Evolutionary conservation across 2,888 invertebrate species (phyloP), one percentile per base, ranked within the genome.

Genomic region (Anarsia innoxiella): DNA sequence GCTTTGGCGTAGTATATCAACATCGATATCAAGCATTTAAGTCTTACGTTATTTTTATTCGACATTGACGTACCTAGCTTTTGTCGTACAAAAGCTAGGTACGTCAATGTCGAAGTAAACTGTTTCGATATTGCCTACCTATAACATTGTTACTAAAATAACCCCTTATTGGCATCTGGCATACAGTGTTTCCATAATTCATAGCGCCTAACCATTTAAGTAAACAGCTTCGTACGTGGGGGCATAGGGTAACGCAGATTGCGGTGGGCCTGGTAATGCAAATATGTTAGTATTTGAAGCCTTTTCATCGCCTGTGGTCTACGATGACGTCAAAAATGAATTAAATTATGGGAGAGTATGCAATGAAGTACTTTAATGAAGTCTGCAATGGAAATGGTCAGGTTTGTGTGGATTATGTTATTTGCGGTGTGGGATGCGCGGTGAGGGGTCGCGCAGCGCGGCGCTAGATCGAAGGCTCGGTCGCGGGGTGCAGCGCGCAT

Each of bases 381-480:
- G n/a, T n/a, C n/a, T n/a, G 49, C 53, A 59, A 59, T 63, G 50
- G 58, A 56, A 69, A 62, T 51, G 62, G 65, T 69, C 59, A 65
- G 63, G 70, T 71, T 63, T 59, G 68, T 64, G 66, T 71, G 59
- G 65, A 67, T 67, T 62, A 69, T 72, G 70, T 74, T 79, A 73
- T 78, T 82, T 76, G 78, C 72, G 76, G 69, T 69, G 67, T 58
- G 8, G 45, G 41, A 49, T 77, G 78, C 75, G 82, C 78, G 72
- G 39, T 41, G 54, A 59, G 41, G 48, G 39, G 40, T 41, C 66
- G 79, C 77, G 78, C 79, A 76, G 51, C 67, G 48, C 59, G 62
- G 59, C 56, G 75, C 61, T 71, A 77, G 77, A 83, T 82, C 82
- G 83, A 82, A 82, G 76, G 71, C 65, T 59, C 33, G 39, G 30